A percentile compares a stretch with the other conserved stretches of the same genome.
Evolutionary conservation across 2,797 vertebrate species (phyloP).

Genomic region (Spinibarbus caldwelli): DNA sequence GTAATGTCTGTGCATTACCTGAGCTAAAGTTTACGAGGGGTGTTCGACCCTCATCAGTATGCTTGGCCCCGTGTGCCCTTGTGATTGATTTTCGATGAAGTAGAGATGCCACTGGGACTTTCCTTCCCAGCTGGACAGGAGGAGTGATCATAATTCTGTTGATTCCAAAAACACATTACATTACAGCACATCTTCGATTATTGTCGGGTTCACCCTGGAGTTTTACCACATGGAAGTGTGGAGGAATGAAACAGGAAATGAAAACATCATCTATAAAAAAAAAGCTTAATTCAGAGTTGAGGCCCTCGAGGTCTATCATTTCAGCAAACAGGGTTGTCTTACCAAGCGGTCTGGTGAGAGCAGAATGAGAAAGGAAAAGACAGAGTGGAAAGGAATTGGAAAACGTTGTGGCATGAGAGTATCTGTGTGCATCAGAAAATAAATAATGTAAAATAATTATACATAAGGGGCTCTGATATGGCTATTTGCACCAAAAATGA

Average conservation of each 20-base stretch:
- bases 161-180: slow-evolving; percentile 56
- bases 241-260: slow-evolving; percentile 22
- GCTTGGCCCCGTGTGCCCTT: slow-evolving; percentile 44
- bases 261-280: slow-evolving; percentile 6
- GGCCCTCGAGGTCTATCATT: slow-evolving; percentile 29
- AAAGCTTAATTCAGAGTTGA: slow-evolving; percentile 15
- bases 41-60: slow-evolving; percentile 65
- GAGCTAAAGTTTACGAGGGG: slow-evolving; percentile 27
- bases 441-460: background rate
- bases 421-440: slow-evolving; percentile 6
- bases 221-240: slow-evolving; percentile 47
- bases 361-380: background rate
- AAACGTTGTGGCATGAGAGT: background rate
- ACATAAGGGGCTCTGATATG: background rate
- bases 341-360: background rate
- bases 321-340: background rate
- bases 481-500: background rate
- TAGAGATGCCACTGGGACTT: slow-evolving; percentile 60
- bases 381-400: background rate
- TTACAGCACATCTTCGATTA: slow-evolving; percentile 55
- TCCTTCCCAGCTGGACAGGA: slow-evolving; percentile 43
- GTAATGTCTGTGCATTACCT: slow-evolving; percentile 20
- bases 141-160: slow-evolving; percentile 60
- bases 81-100: slow-evolving; percentile 67
- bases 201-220: slow-evolving; percentile 42